phyloP scores from a whole-genome alignment of 2,797 vertebrate genomes.

The Coluber constrictor region DNA sequence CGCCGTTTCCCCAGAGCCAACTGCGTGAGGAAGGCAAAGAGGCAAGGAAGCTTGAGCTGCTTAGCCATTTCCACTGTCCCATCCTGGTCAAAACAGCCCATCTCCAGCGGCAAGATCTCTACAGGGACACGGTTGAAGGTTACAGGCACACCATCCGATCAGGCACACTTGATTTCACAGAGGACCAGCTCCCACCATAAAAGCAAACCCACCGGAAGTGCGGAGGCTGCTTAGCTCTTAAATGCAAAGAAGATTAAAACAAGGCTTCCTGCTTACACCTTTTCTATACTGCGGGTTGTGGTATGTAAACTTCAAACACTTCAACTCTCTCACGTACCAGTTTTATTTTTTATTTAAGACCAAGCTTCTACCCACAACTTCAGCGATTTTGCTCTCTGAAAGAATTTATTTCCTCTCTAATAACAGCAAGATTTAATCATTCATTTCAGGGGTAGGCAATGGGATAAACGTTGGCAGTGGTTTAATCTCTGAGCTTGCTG shows the following conservation, averaged over 20 bases:
- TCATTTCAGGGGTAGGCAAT: background rate
- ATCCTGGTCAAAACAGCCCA: constrained; percentile 32
- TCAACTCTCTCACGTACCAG: background rate
- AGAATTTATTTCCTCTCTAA: background rate
- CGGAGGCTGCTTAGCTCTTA: background rate
- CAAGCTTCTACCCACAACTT: background rate
- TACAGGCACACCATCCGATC: background rate
- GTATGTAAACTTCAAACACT: background rate
- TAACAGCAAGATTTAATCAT: background rate
- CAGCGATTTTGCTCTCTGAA: background rate
- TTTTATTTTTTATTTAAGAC: constrained; percentile 8
- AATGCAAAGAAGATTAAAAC: background rate
- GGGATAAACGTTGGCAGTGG: background rate
- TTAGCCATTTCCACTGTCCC: constrained; percentile 74
- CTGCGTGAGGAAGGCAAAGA: constrained; percentile 65
- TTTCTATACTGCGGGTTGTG: constrained; percentile 1
- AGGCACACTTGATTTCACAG: constrained; percentile 11
- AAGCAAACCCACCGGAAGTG: constrained; percentile 31
- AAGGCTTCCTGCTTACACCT: constrained; percentile 28
- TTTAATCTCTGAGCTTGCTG: background rate
- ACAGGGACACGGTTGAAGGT: constrained; percentile 47
- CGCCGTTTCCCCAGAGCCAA: constrained; percentile 73
- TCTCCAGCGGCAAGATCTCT: background rate
- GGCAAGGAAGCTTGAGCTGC: constrained; percentile 66
- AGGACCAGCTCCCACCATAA: constrained; percentile 18